Evolutionary conservation across 2,888 invertebrate genomes (phyloP).

Genomic region (Eurytoma californica): DNA sequence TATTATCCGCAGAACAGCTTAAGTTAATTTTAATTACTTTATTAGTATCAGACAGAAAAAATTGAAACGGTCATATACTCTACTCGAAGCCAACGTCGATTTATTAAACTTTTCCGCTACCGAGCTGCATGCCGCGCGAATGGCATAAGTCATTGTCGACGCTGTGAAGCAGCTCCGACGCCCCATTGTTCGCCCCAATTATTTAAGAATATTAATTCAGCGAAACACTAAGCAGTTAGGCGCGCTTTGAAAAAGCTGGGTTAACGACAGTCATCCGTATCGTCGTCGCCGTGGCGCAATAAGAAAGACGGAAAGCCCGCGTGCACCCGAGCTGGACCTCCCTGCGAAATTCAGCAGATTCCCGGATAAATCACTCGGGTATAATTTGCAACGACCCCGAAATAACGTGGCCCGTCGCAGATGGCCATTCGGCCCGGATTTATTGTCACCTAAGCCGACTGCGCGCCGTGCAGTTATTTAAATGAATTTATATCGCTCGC

Average conservation of each 20-base stretch:
- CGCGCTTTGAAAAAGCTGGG: background rate
- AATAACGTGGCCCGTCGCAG: conserved; percentile 56
- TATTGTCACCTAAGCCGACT: conserved; percentile 59
- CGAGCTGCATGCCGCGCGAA: background rate
- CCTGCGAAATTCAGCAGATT: conserved; percentile 51
- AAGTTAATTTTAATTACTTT: too few species aligned
- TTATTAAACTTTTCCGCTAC: background rate
- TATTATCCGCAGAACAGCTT: too few species aligned
- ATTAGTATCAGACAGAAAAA: too few species aligned
- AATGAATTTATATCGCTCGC: conserved; percentile 60
- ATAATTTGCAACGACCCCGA: conserved; percentile 61
- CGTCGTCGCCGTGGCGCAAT: conserved; percentile 6
- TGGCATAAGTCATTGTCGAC: conserved; percentile 33
- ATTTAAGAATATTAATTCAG: conserved; percentile 48
- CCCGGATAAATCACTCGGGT: conserved; percentile 56
- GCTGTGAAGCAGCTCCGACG: conserved; percentile 16
- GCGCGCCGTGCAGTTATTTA: conserved; percentile 58
- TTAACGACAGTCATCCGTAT: conserved; percentile 39
- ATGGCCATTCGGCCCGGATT: conserved; percentile 59
- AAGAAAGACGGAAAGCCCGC: conserved; percentile 26
- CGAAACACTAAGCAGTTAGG: conserved; percentile 18
- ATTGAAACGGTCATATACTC: background rate
- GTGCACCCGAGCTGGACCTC: conserved; percentile 1
- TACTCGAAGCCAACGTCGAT: background rate
- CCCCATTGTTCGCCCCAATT: conserved; percentile 33